Evolutionary conservation across 2,888 invertebrate species (phyloP).

Genomic region (Oscheius myriophilus): DNA sequence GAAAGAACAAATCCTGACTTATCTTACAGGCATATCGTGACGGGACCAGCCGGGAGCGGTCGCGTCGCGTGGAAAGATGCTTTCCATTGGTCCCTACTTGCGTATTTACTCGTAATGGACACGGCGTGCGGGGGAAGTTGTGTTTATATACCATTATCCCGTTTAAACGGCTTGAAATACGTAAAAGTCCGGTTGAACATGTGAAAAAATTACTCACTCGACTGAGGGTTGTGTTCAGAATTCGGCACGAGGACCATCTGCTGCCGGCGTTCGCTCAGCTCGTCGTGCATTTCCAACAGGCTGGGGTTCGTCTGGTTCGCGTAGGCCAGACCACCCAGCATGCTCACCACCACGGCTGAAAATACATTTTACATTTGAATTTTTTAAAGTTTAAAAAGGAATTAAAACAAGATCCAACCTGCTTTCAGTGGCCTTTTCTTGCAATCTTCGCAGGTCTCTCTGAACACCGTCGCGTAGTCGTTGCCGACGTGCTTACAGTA

Average conservation of each 20-base stretch:
- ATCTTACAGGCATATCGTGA: too few relatives aligned
- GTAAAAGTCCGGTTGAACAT: too few relatives aligned
- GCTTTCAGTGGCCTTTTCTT: slow-evolving; percentile 52
- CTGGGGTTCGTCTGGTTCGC: slow-evolving; percentile 58
- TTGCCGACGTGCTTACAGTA: slow-evolving; percentile 26
- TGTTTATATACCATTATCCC: too few relatives aligned
- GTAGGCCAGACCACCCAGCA: slow-evolving; percentile 47
- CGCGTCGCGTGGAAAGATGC: too few relatives aligned
- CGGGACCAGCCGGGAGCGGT: too few relatives aligned
- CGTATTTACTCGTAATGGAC: too few relatives aligned
- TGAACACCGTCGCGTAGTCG: slow-evolving; percentile 56
- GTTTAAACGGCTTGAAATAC: too few relatives aligned
- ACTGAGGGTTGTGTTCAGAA: slow-evolving; percentile 54
- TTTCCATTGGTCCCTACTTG: too few relatives aligned
- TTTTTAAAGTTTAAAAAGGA: neutral
- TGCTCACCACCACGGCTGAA: slow-evolving; percentile 35
- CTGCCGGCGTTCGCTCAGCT: slow-evolving; percentile 54
- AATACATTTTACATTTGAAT: neutral
- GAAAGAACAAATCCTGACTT: too few relatives aligned
- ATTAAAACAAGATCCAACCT: slow-evolving; percentile 19
- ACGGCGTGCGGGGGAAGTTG: too few relatives aligned
- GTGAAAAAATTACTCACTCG: slow-evolving; percentile 53
- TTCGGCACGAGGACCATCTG: slow-evolving; percentile 58
- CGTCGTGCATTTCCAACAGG: slow-evolving; percentile 50
- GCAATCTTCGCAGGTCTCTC: slow-evolving; percentile 45